Evolutionary conservation across 2,888 invertebrate genomes (phyloP).

Genomic region (Drosophila atripex): DNA sequence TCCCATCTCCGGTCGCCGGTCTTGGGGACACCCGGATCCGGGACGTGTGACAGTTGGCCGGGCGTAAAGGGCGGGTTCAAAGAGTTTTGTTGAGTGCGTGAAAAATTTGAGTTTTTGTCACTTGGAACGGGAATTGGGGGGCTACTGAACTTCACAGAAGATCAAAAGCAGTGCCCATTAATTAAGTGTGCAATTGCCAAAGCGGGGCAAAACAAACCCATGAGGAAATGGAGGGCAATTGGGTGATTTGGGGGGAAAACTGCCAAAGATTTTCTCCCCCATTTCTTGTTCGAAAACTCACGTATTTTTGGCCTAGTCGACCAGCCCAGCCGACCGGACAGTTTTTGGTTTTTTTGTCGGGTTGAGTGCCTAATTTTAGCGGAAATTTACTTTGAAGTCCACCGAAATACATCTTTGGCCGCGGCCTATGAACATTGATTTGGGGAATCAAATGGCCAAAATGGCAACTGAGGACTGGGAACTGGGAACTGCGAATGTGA

Average conservation of each 20-base stretch:
- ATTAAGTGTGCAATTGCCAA: slow-evolving; percentile 82
- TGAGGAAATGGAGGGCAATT: background rate
- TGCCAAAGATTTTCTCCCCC: slow-evolving; percentile 34
- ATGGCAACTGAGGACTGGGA: slow-evolving; percentile 1
- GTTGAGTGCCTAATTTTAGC: slow-evolving; percentile 68
- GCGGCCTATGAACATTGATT: slow-evolving; percentile 23
- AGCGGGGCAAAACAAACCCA: slow-evolving; percentile 11
- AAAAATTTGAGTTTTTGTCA: slow-evolving; percentile 71
- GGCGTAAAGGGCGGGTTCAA: slow-evolving; percentile 57
- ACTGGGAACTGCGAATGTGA: background rate
- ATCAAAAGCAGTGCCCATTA: slow-evolving; percentile 81
- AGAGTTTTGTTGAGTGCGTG: slow-evolving; percentile 69
- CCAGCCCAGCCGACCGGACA: slow-evolving; percentile 43
- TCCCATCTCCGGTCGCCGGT: slow-evolving; percentile 18
- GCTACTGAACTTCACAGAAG: slow-evolving; percentile 67
- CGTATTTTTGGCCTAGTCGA: slow-evolving; percentile 58
- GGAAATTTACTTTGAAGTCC: slow-evolving; percentile 68
- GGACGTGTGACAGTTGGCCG: slow-evolving; percentile 34
- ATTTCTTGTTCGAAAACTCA: slow-evolving; percentile 13
- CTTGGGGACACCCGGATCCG: slow-evolving; percentile 14
- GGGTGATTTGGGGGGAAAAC: slow-evolving; percentile 3
- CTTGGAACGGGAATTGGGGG: slow-evolving; percentile 48
- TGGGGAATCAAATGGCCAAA: slow-evolving; percentile 20
- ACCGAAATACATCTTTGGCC: slow-evolving; percentile 38
- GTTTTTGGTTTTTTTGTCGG: slow-evolving; percentile 29